These are phyloP conservation scores for Bungarus multicinctus DNA, from an alignment of 2,113 vertebrate species.

Conservation along the genomic window DNA sequence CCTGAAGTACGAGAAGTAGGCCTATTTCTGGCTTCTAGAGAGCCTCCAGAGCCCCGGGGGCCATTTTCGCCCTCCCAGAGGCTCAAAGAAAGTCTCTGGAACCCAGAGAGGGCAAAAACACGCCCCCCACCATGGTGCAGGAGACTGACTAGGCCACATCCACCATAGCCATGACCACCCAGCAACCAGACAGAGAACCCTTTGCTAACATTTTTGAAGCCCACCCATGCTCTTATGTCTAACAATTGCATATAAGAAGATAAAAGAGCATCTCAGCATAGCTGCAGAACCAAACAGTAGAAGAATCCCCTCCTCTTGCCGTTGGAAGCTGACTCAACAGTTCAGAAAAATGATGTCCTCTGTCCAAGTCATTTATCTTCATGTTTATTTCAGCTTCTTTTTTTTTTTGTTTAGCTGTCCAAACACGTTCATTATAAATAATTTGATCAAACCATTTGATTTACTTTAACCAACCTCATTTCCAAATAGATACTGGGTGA, in stretches of 20 bases:
- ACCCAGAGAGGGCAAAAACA: too few species aligned
- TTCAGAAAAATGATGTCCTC: background rate
- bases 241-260: background rate
- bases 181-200: too few species aligned
- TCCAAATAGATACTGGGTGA: background rate
- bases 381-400: background rate
- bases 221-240: background rate
- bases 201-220: too few species aligned
- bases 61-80: too few species aligned
- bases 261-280: conserved; percentile 19
- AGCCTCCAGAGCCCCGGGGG: too few species aligned
- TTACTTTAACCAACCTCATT: background rate
- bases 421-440: conserved; percentile 15
- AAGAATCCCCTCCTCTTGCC: background rate
- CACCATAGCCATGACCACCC: too few species aligned
- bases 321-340: background rate
- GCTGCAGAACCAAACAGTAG: background rate
- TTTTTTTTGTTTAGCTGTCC: conserved; percentile 43
- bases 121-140: too few species aligned
- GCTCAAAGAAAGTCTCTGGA: too few species aligned
- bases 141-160: too few species aligned
- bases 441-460: background rate
- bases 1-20: too few species aligned
- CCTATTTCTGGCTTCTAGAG: too few species aligned
- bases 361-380: background rate